Percentiles rank a stretch among this genome's conserved stretches.
phyloP scores from a whole-genome alignment of 2,888 invertebrate genomes.

The Synergus gifuensis region DNA sequence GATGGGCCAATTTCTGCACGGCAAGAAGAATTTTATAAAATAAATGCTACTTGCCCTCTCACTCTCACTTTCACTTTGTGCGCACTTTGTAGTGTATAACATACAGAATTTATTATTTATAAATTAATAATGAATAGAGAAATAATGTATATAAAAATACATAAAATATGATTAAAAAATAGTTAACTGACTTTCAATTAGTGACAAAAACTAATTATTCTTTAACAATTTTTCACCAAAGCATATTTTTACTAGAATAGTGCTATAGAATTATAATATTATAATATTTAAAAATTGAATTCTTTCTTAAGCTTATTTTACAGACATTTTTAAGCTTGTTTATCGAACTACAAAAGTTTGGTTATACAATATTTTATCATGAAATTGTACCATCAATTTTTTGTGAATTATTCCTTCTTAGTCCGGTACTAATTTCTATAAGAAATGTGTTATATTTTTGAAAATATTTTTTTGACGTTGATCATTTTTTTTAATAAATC shows the following conservation, averaged over 20 bases:
- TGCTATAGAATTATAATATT: background rate
- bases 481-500: background rate
- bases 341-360: conserved; percentile 16
- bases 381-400: conserved; percentile 25
- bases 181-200: background rate
- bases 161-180: background rate
- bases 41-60: background rate
- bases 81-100: background rate
- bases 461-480: background rate
- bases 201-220: background rate
- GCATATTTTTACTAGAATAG: background rate
- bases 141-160: background rate
- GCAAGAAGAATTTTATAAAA: background rate
- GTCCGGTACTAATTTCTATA: conserved; percentile 26
- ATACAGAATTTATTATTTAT: background rate
- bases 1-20: too few species aligned
- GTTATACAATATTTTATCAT: background rate
- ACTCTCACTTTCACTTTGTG: conserved; percentile 3
- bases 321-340: conserved; percentile 13
- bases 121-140: background rate
- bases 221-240: background rate
- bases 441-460: background rate
- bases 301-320: background rate
- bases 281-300: background rate
- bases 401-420: background rate